Base-by-base conservation (phyloP, 1,140 invertebrate genomes). In the Drosophila erecta region DNA sequence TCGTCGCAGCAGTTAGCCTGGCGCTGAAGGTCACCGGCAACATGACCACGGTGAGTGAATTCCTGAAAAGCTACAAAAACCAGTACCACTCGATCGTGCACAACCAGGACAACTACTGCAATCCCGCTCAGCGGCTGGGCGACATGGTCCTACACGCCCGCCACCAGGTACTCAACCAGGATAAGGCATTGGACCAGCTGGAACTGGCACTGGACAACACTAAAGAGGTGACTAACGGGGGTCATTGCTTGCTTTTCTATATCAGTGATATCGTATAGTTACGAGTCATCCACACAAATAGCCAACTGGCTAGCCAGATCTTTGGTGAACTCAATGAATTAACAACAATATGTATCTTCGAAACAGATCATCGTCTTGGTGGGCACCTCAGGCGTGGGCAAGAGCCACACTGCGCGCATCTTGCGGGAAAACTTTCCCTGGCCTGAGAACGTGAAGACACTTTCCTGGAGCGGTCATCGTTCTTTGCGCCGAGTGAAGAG, bases 81-180 rank as follows among this genome's bases (percentile, higher is more conserved):
- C 59, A 62, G 11, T 62, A 59, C 54, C 50, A 62, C n/a, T 62
- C 54, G 8, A 62, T 62, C 24, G 59, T 62, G 4, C 14, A 62
- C 22, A 62, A 62, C 40, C 54, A n/a, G 49, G 20, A 11, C 24
- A 62, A 62, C 37, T 62, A 43, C 37, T 62, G 59, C 17, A 55
- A 59, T 2, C 59, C 54, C 24, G 10, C 24, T 4, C 17, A 41
- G 11, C 37, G 24, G 4, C 37, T 62, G 17, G 27, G 59, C 37
- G 2, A 15, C 17, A 43, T 62, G 17, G 59, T 60, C 14, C 0
- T 10, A 2, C 24, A 33, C 7, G 38, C 24, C 27, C 17, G 59
- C 10, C 10, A 4, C 2, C 17, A 62, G 17, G 54, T 62, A 0
- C n/a, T 62, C 14, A 24, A 62, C 24, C 59, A 62, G 54, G 27